Conservation (phyloP, 2,888 invertebrate genomes). For the Mesorhabditis spiculigera region DNA sequence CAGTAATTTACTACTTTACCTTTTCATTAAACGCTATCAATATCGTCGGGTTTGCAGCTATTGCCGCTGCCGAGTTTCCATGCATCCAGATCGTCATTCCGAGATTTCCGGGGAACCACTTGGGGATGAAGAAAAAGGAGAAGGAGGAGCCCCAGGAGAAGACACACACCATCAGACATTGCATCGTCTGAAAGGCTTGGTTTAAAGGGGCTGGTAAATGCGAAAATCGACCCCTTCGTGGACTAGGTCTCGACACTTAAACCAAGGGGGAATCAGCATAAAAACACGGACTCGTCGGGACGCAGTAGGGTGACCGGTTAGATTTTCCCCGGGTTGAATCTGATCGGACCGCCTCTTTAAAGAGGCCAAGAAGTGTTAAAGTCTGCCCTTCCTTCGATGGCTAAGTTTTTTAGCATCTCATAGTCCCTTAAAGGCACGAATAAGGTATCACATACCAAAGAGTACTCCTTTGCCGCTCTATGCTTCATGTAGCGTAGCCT, state of each 20-base stretch:
- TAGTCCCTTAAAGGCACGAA: no score
- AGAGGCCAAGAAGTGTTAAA: no score
- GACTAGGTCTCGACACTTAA: no score
- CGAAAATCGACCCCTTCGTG: no score
- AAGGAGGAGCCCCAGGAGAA: neutral
- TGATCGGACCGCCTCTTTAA: no score
- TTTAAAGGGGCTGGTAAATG: no score
- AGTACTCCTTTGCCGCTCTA: neutral
- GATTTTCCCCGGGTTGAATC: no score
- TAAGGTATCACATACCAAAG: neutral
- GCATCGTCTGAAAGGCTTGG: neutral
- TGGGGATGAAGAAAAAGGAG: neutral
- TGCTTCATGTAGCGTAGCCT: neutral
- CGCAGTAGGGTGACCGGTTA: no score
- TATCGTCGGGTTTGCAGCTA: neutral
- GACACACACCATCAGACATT: neutral
- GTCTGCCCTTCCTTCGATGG: no score
- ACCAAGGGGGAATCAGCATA: no score
- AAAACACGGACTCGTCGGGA: no score
- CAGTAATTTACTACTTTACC: neutral
- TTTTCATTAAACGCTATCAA: neutral
- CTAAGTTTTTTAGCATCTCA: no score
- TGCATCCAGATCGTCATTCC: neutral
- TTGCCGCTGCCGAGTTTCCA: neutral
- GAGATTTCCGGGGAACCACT: neutral